These are phyloP conservation scores for Alviniconcha marisindica DNA, from an alignment of 1,140 invertebrate genomes.

Conservation along the genomic window DNA sequence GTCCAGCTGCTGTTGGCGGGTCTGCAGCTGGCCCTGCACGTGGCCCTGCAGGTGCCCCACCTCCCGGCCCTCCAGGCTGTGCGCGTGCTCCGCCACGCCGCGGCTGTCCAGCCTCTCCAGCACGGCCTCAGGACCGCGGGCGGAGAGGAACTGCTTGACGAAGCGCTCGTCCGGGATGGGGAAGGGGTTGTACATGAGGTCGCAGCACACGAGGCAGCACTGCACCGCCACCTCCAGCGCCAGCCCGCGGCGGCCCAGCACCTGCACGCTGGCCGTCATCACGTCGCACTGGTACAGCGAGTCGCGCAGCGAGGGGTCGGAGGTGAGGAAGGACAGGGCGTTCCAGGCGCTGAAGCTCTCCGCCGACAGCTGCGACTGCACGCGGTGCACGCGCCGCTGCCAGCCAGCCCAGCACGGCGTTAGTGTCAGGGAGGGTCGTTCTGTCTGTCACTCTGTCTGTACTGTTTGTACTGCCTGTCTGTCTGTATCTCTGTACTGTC, in stretches of 20 bases:
- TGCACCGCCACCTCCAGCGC: neutral
- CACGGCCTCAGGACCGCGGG: conserved; percentile 54
- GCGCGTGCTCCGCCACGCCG: conserved; percentile 31
- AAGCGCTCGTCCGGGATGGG: conserved; percentile 49
- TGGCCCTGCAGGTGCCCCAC: conserved; percentile 7
- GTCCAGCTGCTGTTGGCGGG: conserved; percentile 1
- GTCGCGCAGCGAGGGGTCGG: conserved; percentile 12
- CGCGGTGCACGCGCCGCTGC: neutral
- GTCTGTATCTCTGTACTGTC: too few species aligned
- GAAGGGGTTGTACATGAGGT: conserved; percentile 47
- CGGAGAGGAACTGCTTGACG: conserved; percentile 53
- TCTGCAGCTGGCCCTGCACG: conserved; percentile 7
- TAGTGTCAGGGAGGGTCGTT: too few species aligned
- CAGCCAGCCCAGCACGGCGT: too few species aligned
- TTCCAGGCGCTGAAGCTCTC: neutral
- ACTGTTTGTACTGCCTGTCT: too few species aligned
- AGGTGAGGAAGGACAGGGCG: conserved; percentile 24
- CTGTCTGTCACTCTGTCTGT: too few species aligned
- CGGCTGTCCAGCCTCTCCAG: conserved; percentile 50
- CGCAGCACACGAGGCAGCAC: conserved; percentile 38
- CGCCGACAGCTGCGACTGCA: conserved; percentile 11
- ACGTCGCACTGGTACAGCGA: conserved; percentile 23
- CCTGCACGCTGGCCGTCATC: conserved; percentile 14
- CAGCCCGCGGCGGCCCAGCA: neutral
- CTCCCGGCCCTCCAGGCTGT: neutral